phyloP scores from a whole-genome alignment of 2,797 vertebrate genomes.

The Rhinichthys osculus region DNA sequence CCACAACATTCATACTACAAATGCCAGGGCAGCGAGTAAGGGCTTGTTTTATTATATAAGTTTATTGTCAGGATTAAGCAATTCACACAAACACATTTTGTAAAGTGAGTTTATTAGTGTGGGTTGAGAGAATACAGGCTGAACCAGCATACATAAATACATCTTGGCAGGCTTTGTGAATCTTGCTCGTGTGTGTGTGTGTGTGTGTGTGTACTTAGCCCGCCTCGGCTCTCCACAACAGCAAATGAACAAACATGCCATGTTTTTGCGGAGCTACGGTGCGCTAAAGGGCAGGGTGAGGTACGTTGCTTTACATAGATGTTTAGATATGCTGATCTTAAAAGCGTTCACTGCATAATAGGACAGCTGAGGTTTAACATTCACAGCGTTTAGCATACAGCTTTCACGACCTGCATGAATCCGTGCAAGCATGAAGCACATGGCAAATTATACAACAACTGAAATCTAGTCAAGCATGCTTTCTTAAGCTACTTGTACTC shows the following conservation, averaged over 20 bases:
- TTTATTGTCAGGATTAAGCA: slow-evolving; percentile 49
- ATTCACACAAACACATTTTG: slow-evolving; percentile 36
- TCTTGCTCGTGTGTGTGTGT: neutral
- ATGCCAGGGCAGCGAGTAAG: slow-evolving; percentile 17
- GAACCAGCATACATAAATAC: slow-evolving; percentile 44
- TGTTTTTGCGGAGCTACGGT: slow-evolving; percentile 1
- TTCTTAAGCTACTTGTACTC: neutral
- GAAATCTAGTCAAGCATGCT: slow-evolving; percentile 12
- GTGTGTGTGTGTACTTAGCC: neutral
- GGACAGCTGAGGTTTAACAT: slow-evolving; percentile 8
- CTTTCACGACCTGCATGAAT: slow-evolving; percentile 16
- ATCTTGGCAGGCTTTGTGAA: slow-evolving; percentile 18
- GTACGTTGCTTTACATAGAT: slow-evolving; percentile 45
- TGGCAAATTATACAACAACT: slow-evolving; percentile 8
- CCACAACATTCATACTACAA: neutral
- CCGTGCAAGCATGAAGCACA: neutral
- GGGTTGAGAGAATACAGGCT: slow-evolving; percentile 39
- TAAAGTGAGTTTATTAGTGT: slow-evolving; percentile 54
- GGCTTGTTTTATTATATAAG: slow-evolving; percentile 23
- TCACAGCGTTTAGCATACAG: slow-evolving; percentile 33
- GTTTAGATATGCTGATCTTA: slow-evolving; percentile 38
- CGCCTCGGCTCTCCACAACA: slow-evolving; percentile 13
- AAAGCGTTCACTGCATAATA: slow-evolving; percentile 4
- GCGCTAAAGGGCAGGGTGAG: slow-evolving; percentile 35
- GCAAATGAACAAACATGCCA: slow-evolving; percentile 35